Percentiles rank a stretch among this genome's conserved stretches.
Conservation (phyloP, 2,113 vertebrate species). For the Bos taurus region ARS-UCD2.0 NC_037343.1:76532501-76533000, state of each 20-base stretch:
- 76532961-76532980: not conserved
- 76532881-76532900: not conserved
- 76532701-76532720: slow-evolving; percentile 58
- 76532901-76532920: not conserved
- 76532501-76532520: slow-evolving; percentile 70
- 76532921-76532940: not conserved
- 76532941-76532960: not conserved
- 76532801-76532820: not conserved
- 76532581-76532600: slow-evolving; percentile 75
- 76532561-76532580: slow-evolving; percentile 53
- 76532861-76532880: not conserved
- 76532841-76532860: not conserved
- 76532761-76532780: slow-evolving; percentile 31
- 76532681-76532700: slow-evolving; percentile 67
- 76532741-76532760: slow-evolving; percentile 12
- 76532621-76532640: slow-evolving; percentile 70
- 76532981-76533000: not conserved
- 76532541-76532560: slow-evolving; percentile 65
- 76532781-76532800: not conserved
- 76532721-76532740: slow-evolving; percentile 53
- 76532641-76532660: slow-evolving; percentile 63
- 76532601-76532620: slow-evolving; percentile 68
- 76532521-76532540: slow-evolving; percentile 66
- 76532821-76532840: not conserved
- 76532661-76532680: slow-evolving; percentile 75